Conservation (phyloP, 2,888 invertebrate species). For the Spialia ferax region DNA sequence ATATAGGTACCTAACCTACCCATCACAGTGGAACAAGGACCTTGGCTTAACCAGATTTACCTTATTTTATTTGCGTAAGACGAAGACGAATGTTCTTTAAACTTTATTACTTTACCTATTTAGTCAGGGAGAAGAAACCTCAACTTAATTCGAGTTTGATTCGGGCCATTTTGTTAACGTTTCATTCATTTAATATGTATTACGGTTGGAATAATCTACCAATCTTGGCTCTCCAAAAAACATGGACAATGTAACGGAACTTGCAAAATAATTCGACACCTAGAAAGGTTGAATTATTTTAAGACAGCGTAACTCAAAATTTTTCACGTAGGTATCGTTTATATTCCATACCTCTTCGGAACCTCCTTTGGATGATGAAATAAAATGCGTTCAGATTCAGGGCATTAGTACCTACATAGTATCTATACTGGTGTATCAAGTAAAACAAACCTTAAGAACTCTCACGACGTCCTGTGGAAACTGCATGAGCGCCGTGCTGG, state of each 20-base stretch:
- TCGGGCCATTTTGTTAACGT: background rate
- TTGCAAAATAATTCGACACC: too few relatives aligned
- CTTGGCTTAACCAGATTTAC: constrained; percentile 5
- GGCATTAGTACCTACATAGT: too few relatives aligned
- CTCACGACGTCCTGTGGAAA: constrained; percentile 95
- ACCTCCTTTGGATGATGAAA: too few relatives aligned
- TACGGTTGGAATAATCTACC: background rate
- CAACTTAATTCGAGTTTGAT: background rate
- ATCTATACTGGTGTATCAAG: too few relatives aligned
- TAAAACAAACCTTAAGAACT: constrained; percentile 91
- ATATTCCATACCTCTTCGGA: too few relatives aligned
- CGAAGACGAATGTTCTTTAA: constrained; percentile 17
- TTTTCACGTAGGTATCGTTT: too few relatives aligned
- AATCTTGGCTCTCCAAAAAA: too few relatives aligned
- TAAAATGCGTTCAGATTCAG: too few relatives aligned
- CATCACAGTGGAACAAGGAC: constrained; percentile 4
- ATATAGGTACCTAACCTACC: background rate
- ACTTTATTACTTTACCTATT: constrained; percentile 17
- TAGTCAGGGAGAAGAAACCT: background rate
- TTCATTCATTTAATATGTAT: background rate
- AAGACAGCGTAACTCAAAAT: too few relatives aligned
- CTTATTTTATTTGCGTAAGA: constrained; percentile 11
- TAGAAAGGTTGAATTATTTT: too few relatives aligned
- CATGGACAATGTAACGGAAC: too few relatives aligned
- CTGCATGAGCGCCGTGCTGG: constrained; percentile 93